phyloP scores from a whole-genome alignment of 1,140 invertebrate species.

The Armadillidium nasatum region DNA sequence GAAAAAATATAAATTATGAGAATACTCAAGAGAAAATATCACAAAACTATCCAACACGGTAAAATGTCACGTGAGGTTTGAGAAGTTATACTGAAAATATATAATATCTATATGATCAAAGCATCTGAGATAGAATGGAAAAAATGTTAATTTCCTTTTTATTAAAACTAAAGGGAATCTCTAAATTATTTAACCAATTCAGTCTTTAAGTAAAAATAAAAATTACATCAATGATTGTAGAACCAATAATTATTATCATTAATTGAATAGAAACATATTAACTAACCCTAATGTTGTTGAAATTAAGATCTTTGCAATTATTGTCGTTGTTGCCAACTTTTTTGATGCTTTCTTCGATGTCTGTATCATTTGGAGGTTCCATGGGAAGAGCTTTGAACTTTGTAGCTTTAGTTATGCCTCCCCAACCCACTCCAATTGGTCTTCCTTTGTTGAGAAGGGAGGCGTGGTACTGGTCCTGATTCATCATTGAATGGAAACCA shows the following conservation, averaged over 20 bases:
- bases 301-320: slow-evolving; percentile 81
- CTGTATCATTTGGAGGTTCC: slow-evolving; percentile 90
- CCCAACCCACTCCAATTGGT: slow-evolving; percentile 75
- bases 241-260: background rate
- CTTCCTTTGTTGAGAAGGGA: slow-evolving; percentile 87
- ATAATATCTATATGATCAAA: too few relatives aligned
- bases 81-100: too few relatives aligned
- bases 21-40: too few relatives aligned
- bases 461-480: slow-evolving; percentile 98
- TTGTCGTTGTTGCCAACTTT: slow-evolving; percentile 82
- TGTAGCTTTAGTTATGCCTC: slow-evolving; percentile 89
- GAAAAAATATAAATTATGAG: too few relatives aligned
- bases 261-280: background rate
- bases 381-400: slow-evolving; percentile 82
- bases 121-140: too few relatives aligned
- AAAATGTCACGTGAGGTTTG: too few relatives aligned
- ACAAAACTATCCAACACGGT: too few relatives aligned
- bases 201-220: background rate
- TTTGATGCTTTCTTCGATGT: slow-evolving; percentile 84
- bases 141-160: too few relatives aligned
- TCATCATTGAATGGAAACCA: slow-evolving; percentile 99
- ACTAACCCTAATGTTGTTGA: slow-evolving; percentile 92
- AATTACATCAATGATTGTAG: background rate
- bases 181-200: too few relatives aligned
- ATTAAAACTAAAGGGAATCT: too few relatives aligned